Evolutionary conservation across 1,140 invertebrate species (phyloP).

Genomic region (Gonatopus flavifemur): DNA sequence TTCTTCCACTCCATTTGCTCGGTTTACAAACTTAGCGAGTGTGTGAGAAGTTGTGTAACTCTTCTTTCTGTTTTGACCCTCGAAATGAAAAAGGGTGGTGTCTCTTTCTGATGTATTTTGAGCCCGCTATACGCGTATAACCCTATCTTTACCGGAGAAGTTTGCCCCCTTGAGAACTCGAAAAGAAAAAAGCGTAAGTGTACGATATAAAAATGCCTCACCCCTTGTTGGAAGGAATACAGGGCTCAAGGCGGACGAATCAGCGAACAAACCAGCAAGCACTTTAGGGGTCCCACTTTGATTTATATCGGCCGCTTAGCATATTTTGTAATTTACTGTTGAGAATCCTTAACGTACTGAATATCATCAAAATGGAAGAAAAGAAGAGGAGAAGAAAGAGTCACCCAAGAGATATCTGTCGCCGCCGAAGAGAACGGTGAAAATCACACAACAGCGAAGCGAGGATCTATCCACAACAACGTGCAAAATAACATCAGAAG

Average conservation of each 20-base stretch:
- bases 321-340: slow-evolving; percentile 55
- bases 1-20: slow-evolving; percentile 53
- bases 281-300: slow-evolving; percentile 45
- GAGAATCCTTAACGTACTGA: slow-evolving; percentile 54
- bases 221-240: not conserved
- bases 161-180: slow-evolving; percentile 4
- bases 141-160: no score
- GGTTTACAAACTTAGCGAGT: slow-evolving; percentile 51
- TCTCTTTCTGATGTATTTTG: slow-evolving; percentile 32
- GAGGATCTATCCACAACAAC: not conserved
- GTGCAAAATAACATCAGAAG: slow-evolving; percentile 6
- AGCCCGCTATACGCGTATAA: slow-evolving; percentile 10
- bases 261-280: slow-evolving; percentile 13
- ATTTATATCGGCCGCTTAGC: slow-evolving; percentile 58
- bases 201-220: not conserved
- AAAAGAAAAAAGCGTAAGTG: slow-evolving; percentile 14
- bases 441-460: not conserved
- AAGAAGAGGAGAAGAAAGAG: slow-evolving; percentile 3
- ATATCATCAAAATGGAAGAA: slow-evolving; percentile 8
- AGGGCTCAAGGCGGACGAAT: not conserved
- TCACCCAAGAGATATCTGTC: slow-evolving; percentile 6
- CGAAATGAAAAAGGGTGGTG: no score
- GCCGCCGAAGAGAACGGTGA: not conserved
- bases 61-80: slow-evolving; percentile 30
- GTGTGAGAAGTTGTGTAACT: slow-evolving; percentile 13